phyloP scores from a whole-genome alignment of 2,113 vertebrate species.

The Aptenodytes patagonicus region DNA sequence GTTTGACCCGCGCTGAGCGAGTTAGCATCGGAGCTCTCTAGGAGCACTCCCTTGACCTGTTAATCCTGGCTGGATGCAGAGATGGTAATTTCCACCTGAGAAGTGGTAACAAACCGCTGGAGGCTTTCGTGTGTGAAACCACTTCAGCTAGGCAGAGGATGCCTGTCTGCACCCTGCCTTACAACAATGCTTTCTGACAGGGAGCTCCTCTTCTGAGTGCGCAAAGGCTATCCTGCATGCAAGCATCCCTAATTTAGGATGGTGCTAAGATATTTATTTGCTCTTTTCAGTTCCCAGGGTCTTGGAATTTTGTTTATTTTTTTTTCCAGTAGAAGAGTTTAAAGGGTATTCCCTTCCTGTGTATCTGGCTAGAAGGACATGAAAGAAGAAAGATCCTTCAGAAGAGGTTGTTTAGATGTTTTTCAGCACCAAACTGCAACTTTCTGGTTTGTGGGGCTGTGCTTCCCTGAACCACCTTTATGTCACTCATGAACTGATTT shows the following conservation, averaged over 20 bases:
- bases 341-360: neutral
- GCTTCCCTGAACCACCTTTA: neutral
- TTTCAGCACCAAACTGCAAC: neutral
- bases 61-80: neutral
- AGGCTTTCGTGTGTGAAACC: neutral
- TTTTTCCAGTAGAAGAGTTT: neutral
- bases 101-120: neutral
- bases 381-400: neutral
- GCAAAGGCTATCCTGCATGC: accelerated
- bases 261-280: neutral
- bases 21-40: neutral
- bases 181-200: neutral
- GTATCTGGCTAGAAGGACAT: neutral
- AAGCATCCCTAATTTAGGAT: too few species aligned
- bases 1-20: accelerated
- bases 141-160: accelerated
- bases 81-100: neutral
- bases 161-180: accelerated
- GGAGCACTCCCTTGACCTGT: neutral
- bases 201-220: neutral
- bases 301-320: neutral
- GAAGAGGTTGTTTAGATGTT: neutral
- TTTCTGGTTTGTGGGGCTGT: neutral
- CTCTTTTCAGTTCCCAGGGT: neutral
- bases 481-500: accelerated